Base-by-base conservation (phyloP, 2,888 invertebrate species). In the Lithophane semibrunnea region DNA sequence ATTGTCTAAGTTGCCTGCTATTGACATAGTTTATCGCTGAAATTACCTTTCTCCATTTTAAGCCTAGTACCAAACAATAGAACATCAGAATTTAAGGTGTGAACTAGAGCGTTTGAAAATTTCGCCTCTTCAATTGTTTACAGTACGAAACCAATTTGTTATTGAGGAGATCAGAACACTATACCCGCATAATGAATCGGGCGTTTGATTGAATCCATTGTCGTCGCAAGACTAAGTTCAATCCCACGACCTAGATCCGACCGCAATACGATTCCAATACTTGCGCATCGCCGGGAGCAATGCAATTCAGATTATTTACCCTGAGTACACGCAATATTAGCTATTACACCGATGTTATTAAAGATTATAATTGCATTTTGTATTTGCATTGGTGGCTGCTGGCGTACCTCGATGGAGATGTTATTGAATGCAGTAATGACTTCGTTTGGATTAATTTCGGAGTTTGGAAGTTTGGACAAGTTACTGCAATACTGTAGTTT, bases 131-230 rank as follows among this genome's bases (percentile, higher is more conserved):
- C 82, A 77, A 79, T 84, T 70, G 81, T 82, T 84, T 84, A 83
- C 82, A 80, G 81, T 86, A 83, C 58, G 73, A 85, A 82, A 76
- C 68, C 68, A 82, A 84, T 85, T 84, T 77, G 76, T 81, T 85
- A 82, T 80, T 85, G 75, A 79, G 72, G 61, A 75, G 80, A 87
- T 85, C 89, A 88, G 89, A 92, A 92, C 88, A 91, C 86, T 90
- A 87, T 86, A 87, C 84, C 89, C 88, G 91, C 88, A 91, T 93
- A 94, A 94, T 93, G 91, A 93, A 93, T 90, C 86, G 76, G 82
- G 87, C 84, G 86, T 90, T 91, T 91, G 92, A 95, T 93, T 92
- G 92, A 93, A 94, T 92, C 91, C 89, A 94, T 93, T 94, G 93
- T 94, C 90, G 91, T 90, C 85, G 85, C 67, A 82, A 89, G 85